phyloP scores from a whole-genome alignment of 1,140 invertebrate species.

The Rhizoglyphus robini region DNA sequence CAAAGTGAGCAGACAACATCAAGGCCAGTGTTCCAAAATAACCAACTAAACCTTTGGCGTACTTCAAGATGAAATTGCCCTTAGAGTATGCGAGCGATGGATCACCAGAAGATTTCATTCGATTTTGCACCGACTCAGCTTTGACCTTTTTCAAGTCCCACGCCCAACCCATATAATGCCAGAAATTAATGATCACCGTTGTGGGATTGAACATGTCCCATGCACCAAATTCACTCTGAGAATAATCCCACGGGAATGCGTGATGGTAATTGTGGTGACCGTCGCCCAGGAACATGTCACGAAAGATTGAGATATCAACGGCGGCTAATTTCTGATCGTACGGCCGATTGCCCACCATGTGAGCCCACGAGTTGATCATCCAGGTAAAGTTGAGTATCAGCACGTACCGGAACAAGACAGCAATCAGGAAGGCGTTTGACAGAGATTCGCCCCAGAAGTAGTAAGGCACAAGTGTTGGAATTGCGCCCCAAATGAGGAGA shows the following conservation, averaged over 20 bases:
- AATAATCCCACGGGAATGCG: conserved; percentile 41
- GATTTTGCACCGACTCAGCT: too few relatives aligned
- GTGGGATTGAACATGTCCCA: conserved; percentile 34
- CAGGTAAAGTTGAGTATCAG: conserved; percentile 49
- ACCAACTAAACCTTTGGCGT: too few relatives aligned
- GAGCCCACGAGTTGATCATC: conserved; percentile 45
- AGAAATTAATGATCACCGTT: conserved; percentile 40
- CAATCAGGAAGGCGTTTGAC: not conserved
- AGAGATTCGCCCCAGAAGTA: conserved; percentile 26
- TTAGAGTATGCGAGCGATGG: too few relatives aligned
- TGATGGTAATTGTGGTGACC: conserved; percentile 46
- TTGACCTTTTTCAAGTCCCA: too few relatives aligned
- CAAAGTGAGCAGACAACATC: too few relatives aligned
- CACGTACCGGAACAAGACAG: conserved; percentile 26
- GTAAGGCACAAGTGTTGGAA: conserved; percentile 30
- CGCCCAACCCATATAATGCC: conserved; percentile 37
- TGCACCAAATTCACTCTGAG: conserved; percentile 37
- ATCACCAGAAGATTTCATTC: too few relatives aligned
- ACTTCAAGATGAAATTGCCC: too few relatives aligned
- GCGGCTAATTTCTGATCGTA: conserved; percentile 35
- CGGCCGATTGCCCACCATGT: conserved; percentile 37
- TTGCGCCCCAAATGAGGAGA: conserved; percentile 35
- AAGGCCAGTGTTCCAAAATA: too few relatives aligned
- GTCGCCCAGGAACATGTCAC: conserved; percentile 35
- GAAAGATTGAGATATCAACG: conserved; percentile 37